These are phyloP conservation scores for Uromys caudimaculatus DNA, from an alignment of 2,797 vertebrate species.

Conservation along the genomic window DNA sequence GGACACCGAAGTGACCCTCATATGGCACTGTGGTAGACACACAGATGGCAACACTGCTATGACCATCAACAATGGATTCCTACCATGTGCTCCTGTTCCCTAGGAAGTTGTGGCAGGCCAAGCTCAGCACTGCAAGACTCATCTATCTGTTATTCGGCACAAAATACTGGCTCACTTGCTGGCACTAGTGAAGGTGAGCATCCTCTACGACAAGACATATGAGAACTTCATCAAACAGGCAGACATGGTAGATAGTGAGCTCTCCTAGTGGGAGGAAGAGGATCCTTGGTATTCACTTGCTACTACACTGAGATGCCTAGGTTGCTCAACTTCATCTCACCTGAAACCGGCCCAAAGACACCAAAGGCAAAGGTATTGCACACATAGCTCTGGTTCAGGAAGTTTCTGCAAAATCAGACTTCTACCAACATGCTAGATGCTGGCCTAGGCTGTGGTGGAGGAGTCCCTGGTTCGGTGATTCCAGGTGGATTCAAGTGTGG, in stretches of 20 bases:
- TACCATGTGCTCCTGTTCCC: not conserved
- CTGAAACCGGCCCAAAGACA: constrained; percentile 95
- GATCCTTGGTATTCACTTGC: constrained; percentile 91
- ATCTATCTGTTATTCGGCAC: not conserved
- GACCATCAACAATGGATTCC: not conserved
- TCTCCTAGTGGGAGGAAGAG: constrained; percentile 91
- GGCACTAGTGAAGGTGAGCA: not conserved
- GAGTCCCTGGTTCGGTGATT: constrained; percentile 89
- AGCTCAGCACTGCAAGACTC: not conserved
- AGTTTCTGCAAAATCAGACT: constrained; percentile 92
- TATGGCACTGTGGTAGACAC: not conserved
- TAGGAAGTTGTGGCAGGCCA: not conserved
- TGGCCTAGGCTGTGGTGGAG: constrained; percentile 93
- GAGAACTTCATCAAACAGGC: constrained; percentile 97
- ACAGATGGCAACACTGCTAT: not conserved
- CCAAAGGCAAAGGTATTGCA: constrained; percentile 92
- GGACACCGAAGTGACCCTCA: not conserved
- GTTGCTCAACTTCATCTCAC: constrained; percentile 93
- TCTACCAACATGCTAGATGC: constrained; percentile 93
- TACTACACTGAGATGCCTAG: constrained; percentile 92
- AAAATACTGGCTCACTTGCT: not conserved
- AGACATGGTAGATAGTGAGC: constrained; percentile 95
- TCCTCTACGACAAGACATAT: constrained; percentile 89
- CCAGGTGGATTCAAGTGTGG: constrained; percentile 92
- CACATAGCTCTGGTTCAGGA: constrained; percentile 92